Evolutionary conservation across 2,113 vertebrate genomes (phyloP).

Genomic region (Barnardius zonarius): DNA sequence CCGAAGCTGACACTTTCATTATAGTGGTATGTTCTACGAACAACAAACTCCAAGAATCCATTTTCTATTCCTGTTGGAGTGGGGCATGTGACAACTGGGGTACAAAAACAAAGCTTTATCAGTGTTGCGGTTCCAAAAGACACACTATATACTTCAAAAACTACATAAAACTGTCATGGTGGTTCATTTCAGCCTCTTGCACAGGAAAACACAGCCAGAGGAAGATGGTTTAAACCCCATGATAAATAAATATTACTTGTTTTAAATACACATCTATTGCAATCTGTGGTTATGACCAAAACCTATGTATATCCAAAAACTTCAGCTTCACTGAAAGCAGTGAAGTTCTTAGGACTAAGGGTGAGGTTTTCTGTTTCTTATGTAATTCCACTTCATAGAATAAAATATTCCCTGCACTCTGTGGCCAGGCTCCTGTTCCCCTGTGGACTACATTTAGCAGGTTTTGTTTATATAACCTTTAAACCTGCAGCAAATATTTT

Average conservation of each 20-base stretch:
- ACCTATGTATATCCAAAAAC: background rate
- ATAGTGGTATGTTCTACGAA: conserved; percentile 76
- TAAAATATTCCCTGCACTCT: background rate
- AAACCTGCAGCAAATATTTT: conserved; percentile 10
- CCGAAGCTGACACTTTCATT: conserved; percentile 82
- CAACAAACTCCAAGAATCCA: conserved; percentile 82
- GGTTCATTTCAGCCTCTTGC: background rate
- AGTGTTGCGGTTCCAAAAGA: background rate
- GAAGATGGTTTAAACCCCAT: background rate
- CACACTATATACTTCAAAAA: background rate
- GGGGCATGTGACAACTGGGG: conserved; percentile 81
- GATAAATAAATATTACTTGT: background rate
- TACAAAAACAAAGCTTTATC: background rate
- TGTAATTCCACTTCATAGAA: background rate
- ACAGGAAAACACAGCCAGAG: background rate
- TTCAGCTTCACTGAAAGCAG: background rate
- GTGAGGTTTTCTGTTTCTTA: background rate
- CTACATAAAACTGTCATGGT: fast-evolving
- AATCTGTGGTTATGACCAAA: background rate
- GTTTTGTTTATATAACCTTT: conserved; percentile 7
- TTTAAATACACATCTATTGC: background rate
- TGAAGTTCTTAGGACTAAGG: background rate
- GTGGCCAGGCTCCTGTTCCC: background rate
- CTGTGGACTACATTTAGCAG: background rate
- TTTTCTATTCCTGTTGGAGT: conserved; percentile 79